Evolutionary conservation across 1,140 invertebrate species (phyloP), one percentile per base, ranked within the genome.

Genomic region (Linepithema humile): DNA sequence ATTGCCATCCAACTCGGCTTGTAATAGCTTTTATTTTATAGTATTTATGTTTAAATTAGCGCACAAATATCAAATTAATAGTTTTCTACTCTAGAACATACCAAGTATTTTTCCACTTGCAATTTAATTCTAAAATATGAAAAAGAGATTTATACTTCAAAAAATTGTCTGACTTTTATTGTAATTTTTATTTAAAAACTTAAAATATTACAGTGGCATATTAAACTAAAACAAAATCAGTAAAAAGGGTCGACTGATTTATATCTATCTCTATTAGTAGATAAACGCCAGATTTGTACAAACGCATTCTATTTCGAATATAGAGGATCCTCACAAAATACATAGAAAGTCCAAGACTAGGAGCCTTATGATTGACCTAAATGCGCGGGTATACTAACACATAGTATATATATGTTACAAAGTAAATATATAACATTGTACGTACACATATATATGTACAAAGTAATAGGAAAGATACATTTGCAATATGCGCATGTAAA

Each of bases 221-320:
- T n/a, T n/a, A n/a, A n/a, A n/a, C n/a, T n/a, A n/a, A n/a, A n/a
- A n/a, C n/a, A n/a, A n/a, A n/a, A n/a, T n/a, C n/a, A n/a, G n/a
- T n/a, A n/a, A n/a, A n/a, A n/a, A n/a, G n/a, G n/a, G n/a, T n/a
- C n/a, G n/a, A n/a, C n/a, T n/a, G n/a, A n/a, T n/a, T n/a, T n/a
- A n/a, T n/a, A n/a, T n/a, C n/a, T n/a, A n/a, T n/a, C n/a, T n/a
- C n/a, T n/a, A n/a, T n/a, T n/a, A n/a, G n/a, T n/a, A n/a, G n/a
- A n/a, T n/a, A n/a, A n/a, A 69, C 2, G 62, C 35, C 64, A 70
- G 35, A 80, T n/a, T 80, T 12, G 35, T 70, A 17, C n/a, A 70
- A 70, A 55, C 2, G 75, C 64, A 80, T 80, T 70, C 48, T 69
- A 69, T 80, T 80, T 80, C 64, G 74, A 9, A 77, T 77, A 70